Evolutionary conservation across 2,797 vertebrate genomes (phyloP), one percentile per base, ranked within the genome.

Genomic region (Falco berigora): DNA sequence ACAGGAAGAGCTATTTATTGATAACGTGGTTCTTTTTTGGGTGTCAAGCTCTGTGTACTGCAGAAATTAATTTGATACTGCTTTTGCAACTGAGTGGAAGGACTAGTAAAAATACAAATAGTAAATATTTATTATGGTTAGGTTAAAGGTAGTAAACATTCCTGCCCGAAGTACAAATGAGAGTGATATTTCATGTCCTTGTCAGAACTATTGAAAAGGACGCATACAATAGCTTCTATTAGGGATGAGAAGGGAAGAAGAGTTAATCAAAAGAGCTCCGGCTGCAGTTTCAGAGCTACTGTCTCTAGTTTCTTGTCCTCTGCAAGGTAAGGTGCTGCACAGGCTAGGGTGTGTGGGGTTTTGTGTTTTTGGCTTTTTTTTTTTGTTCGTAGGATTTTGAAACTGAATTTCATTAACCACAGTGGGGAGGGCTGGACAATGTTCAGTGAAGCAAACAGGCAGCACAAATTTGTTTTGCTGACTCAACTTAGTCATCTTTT

Each of bases 1-100:
- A 59, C 78, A 92, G 89, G 90, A 95, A 96, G 88, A 91, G 77
- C 76, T 95, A 6, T 94, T 94, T 91, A 62, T 81, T 88, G 52
- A 80, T 66, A 82, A n/a, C 38, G 77, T 66, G 13, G 10, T 67
- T 82, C n/a, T 55, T 89, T 83, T 94, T 82, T 82, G 67, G 74
- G 67, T 91, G 61, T 93, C 10, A 68, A 0, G 47, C 79, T 94
- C 36, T 79, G 52, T 50, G 50, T 74, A 30, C 49, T 89, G 74
- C 28, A 83, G 52, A 80, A 95, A 68, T 76, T 81, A 63, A 78
- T 52, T 81, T 77, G 30, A 66, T 87, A 44, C 8, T 62, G 74
- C 32, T 69, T 89, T 78, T 88, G 58, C 30, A 66, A 46, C 27
- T 59, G 24, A 28, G 30, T 63, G 38, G 71, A 56, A 49, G 27